Evolutionary conservation across 2,888 invertebrate genomes (phyloP), one percentile per base, ranked within the genome.

Genomic region (Amphipoea oculea): DNA sequence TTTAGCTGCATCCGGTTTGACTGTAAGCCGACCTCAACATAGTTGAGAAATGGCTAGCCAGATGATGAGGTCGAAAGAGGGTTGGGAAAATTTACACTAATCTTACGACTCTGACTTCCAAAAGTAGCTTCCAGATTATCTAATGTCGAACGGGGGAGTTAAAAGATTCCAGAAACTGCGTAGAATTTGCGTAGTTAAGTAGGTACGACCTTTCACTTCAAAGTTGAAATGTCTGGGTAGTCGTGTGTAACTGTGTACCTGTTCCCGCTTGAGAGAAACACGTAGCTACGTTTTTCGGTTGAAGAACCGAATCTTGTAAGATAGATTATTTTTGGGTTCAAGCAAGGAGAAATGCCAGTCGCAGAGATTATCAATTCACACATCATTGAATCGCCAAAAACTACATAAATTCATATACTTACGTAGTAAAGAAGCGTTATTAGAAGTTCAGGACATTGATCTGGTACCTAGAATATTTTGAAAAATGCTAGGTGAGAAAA

Each of bases 41-140:
- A 45, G 11, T 42, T 42, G 42, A 1, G 45, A 9, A 45, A 45
- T 11, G 45, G 45, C 45, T 45, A 45, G 45, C 11, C 45, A 45
- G 45, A 45, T 11, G 45, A 45, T 45, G 45, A 71, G 57, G 40
- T 54, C n/a, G 14, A 73, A 60, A 68, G 74, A 69, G 74, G 73
- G 69, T 68, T 67, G 68, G 0, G 23, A 36, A 69, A 60, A 72
- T 54, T 85, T 67, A 73, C 76, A 67, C 40, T 77, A 85, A 82
- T 76, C 70, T 72, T 65, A 68, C 20, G 63, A 77, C 67, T 72
- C 83, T n/a, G 36, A 78, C 79, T 86, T 87, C 65, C 36, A 36
- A 79, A 82, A 83, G 76, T 69, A 57, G 23, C 45, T 74, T 29
- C 11, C 63, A 60, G 75, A 66, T 85, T 74, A 72, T 66, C 51